Conservation (phyloP, 2,797 vertebrate species). For the Parambassis ranga region DNA sequence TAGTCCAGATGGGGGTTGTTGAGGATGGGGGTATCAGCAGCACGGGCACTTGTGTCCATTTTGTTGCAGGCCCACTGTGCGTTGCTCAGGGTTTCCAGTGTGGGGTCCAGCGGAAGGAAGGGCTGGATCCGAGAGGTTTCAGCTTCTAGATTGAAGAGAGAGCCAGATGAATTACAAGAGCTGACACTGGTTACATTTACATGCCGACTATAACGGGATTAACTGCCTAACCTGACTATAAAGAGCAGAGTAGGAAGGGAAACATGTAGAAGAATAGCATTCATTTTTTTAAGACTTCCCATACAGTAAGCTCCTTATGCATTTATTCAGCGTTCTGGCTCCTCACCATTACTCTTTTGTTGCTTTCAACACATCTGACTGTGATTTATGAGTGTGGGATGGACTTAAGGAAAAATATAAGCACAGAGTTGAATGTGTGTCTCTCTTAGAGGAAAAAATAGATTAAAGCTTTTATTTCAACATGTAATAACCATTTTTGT, state of each 20-base stretch:
- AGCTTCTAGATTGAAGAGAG: constrained; percentile 44
- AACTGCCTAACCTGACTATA: constrained; percentile 22
- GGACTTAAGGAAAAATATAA: constrained; percentile 30
- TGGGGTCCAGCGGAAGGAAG: constrained; percentile 54
- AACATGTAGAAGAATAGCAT: constrained; percentile 15
- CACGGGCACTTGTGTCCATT: not conserved
- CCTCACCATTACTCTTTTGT: constrained; percentile 33
- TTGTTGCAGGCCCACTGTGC: constrained; percentile 27
- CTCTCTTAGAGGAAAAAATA: constrained; percentile 5
- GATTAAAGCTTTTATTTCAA: constrained; percentile 32
- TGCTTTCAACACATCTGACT: constrained; percentile 30
- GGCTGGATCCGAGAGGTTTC: constrained; percentile 44
- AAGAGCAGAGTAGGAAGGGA: constrained; percentile 24
- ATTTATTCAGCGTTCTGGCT: constrained; percentile 30
- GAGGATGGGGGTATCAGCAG: constrained; percentile 18
- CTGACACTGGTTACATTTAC: constrained; percentile 26
- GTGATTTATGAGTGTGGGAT: constrained; percentile 49
- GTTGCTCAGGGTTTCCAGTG: constrained; percentile 48
- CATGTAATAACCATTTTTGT: constrained; percentile 21
- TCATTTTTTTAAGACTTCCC: constrained; percentile 30
- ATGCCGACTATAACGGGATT: constrained; percentile 46
- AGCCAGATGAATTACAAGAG: constrained; percentile 30
- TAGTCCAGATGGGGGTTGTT: constrained; percentile 21
- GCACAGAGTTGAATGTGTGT: constrained; percentile 12
- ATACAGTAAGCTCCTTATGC: constrained; percentile 38